phyloP scores from a whole-genome alignment of 1,140 invertebrate species.

The Reticulitermes speratus region DNA sequence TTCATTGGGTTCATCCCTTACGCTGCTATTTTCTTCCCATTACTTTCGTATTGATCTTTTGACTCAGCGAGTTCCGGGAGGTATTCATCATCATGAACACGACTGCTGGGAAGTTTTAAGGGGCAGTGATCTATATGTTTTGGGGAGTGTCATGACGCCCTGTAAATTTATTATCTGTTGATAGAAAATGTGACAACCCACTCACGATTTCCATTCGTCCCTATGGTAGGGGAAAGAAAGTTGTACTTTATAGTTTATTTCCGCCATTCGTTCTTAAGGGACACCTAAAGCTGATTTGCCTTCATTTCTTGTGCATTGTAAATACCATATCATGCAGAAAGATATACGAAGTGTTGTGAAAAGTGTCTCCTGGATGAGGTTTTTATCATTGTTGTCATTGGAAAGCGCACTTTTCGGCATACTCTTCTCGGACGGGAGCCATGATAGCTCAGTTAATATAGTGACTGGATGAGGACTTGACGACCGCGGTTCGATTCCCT shows the following conservation, averaged over 20 bases:
- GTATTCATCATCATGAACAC: not conserved
- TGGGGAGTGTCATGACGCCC: not conserved
- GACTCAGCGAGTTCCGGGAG: not conserved
- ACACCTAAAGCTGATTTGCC: not conserved
- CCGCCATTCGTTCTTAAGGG: not conserved
- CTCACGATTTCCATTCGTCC: not conserved
- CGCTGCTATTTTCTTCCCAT: not conserved
- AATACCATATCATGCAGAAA: not conserved
- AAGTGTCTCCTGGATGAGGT: too few species aligned
- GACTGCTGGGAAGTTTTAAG: not conserved
- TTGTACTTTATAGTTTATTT: not conserved
- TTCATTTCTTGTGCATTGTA: not conserved
- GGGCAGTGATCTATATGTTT: not conserved
- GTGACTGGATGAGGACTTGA: too few species aligned
- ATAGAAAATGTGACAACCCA: not conserved
- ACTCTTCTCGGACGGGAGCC: too few species aligned
- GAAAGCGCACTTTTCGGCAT: too few species aligned
- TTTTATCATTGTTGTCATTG: too few species aligned
- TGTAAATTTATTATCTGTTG: conserved; percentile 10
- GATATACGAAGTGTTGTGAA: too few species aligned
- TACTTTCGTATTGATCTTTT: conserved; percentile 17
- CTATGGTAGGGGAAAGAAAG: not conserved
- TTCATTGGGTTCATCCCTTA: not conserved
- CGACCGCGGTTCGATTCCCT: too few species aligned
- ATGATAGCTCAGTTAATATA: too few species aligned